phyloP scores from a whole-genome alignment of 2,113 vertebrate species.

The Rhinogobius similis region DNA sequence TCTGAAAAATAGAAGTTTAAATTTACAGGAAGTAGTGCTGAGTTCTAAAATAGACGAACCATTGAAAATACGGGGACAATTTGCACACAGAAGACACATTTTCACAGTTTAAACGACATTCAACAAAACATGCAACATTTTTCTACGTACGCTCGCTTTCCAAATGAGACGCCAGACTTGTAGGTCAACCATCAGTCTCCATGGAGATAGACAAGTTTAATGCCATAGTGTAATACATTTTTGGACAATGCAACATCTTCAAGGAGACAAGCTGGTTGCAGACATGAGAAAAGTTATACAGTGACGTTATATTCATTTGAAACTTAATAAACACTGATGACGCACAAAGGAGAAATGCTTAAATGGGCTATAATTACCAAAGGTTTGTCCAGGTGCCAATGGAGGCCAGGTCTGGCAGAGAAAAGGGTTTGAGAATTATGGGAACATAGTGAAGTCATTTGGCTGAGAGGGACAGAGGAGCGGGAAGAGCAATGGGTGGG shows the following conservation, averaged over 20 bases:
- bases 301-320: not conserved
- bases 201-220: not conserved
- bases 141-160: too few species aligned
- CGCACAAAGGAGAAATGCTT: conserved; percentile 39
- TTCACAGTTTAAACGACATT: too few species aligned
- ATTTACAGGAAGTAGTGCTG: too few species aligned
- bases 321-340: not conserved
- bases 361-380: conserved; percentile 58
- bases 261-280: too few species aligned
- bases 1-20: too few species aligned
- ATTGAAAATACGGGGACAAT: too few species aligned
- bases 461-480: conserved; percentile 39
- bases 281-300: not conserved
- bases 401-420: conserved; percentile 42
- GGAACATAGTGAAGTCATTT: conserved; percentile 46
- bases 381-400: conserved; percentile 56
- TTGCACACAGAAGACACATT: too few species aligned
- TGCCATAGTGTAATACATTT: not conserved
- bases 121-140: too few species aligned
- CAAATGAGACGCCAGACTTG: too few species aligned
- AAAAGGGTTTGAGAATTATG: conserved; percentile 44
- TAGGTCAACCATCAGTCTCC: too few species aligned
- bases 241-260: not conserved
- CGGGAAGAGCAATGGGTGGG: conserved; percentile 26
- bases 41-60: too few species aligned